phyloP scores from a whole-genome alignment of 2,888 invertebrate species.

The Apodemia mormo region DNA sequence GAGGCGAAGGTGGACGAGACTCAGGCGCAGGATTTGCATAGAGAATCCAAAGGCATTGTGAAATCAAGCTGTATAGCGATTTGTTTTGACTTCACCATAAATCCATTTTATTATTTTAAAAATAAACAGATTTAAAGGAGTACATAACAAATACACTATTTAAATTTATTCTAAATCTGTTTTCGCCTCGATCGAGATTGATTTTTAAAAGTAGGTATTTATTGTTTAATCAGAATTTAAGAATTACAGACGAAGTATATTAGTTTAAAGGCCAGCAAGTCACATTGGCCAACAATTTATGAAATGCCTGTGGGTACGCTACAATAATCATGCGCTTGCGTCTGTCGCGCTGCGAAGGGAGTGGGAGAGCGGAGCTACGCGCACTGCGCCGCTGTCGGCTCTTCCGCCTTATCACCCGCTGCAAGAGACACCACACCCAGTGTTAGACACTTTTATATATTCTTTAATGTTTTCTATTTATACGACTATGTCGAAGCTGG shows the following conservation, averaged over 20 bases:
- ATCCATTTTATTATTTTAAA: neutral
- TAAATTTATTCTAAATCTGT: neutral
- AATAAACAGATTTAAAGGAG: neutral
- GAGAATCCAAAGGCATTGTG: conserved; percentile 2
- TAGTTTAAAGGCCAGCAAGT: neutral
- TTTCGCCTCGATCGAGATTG: neutral
- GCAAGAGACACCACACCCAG: conserved; percentile 82
- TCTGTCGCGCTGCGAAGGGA: conserved; percentile 41
- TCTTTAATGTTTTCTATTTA: conserved; percentile 42
- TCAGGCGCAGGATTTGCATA: conserved; percentile 37
- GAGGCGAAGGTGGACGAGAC: conserved; percentile 61
- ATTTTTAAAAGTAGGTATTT: neutral
- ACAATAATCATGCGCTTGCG: conserved; percentile 38
- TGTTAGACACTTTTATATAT: conserved; percentile 75
- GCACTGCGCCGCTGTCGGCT: conserved; percentile 82
- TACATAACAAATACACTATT: neutral
- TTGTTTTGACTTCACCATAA: neutral
- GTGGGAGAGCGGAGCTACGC: conserved; percentile 63
- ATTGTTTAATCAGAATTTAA: neutral
- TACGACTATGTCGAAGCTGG: conserved; percentile 51
- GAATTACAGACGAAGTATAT: neutral
- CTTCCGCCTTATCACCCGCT: conserved; percentile 80
- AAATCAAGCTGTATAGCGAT: neutral
- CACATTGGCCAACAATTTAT: neutral
- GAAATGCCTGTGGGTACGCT: neutral